Percentiles rank a stretch among this genome's conserved stretches.
phyloP scores from a whole-genome alignment of 2,113 vertebrate species.

The Ctenodactylus gundi region DNA sequence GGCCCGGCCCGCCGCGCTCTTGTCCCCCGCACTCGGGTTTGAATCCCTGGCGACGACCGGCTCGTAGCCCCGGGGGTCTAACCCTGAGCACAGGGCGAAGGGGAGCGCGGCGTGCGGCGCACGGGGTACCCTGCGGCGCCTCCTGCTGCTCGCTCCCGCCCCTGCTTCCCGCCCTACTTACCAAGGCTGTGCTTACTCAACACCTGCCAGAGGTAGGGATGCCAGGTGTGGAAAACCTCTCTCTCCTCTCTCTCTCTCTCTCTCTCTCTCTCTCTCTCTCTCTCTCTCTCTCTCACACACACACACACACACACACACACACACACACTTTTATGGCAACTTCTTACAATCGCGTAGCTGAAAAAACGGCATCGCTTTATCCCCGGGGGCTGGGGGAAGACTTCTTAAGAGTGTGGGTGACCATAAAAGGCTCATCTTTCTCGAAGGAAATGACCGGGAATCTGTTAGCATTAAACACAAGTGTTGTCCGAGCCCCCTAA shows the following conservation, averaged over 20 bases:
- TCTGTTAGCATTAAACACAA: background rate
- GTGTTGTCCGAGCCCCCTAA: background rate
- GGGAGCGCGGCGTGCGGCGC: background rate
- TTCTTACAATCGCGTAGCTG: background rate
- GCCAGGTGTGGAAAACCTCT: background rate
- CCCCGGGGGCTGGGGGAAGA: background rate
- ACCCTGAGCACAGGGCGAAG: background rate
- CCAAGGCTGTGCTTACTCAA: background rate
- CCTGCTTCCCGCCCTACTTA: background rate
- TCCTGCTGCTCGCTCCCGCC: background rate
- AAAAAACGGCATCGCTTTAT: background rate
- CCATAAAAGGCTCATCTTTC: background rate
- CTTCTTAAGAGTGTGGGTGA: constrained; percentile 1
- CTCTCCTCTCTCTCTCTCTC: no score
- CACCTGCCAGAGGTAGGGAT: background rate
- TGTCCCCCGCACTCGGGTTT: background rate
- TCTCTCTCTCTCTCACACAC: no score
- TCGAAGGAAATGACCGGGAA: constrained; percentile 6
- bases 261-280: no score
- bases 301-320: no score
- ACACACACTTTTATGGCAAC: background rate
- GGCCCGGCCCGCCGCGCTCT: background rate
- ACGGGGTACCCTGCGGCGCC: rapidly evolving
- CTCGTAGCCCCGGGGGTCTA: background rate
- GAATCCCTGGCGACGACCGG: background rate